phyloP scores from a whole-genome alignment of 2,888 invertebrate species.

The Plagodis dolabraria region DNA sequence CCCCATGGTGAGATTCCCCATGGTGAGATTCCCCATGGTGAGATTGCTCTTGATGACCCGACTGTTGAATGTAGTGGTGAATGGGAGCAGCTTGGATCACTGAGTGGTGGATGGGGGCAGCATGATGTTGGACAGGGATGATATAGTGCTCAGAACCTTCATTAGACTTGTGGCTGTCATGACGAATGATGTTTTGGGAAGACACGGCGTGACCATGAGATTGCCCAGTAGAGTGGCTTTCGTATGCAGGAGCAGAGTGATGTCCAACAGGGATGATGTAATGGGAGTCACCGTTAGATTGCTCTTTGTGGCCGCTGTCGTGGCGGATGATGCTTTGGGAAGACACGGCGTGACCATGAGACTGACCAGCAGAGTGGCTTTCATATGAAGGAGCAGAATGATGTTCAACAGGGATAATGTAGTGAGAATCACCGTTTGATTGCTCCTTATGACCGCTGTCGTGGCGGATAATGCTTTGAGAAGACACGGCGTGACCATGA shows the following conservation, averaged over 20 bases:
- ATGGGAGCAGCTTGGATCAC: constrained; percentile 46
- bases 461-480: neutral
- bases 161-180: constrained; percentile 36
- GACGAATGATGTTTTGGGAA: constrained; percentile 44
- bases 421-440: neutral
- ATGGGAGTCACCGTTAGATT: constrained; percentile 28
- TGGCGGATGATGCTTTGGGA: constrained; percentile 53
- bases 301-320: constrained; percentile 28
- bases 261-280: constrained; percentile 3
- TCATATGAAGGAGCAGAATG: neutral
- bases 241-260: neutral
- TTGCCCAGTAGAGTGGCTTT: neutral
- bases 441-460: neutral
- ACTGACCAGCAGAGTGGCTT: constrained; percentile 23
- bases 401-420: neutral
- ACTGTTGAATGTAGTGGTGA: constrained; percentile 33
- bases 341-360: constrained; percentile 48
- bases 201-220: constrained; percentile 37
- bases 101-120: constrained; percentile 46
- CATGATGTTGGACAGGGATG: constrained; percentile 40
- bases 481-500: neutral
- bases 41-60: constrained; percentile 26
- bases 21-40: constrained; percentile 41
- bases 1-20: constrained; percentile 35
- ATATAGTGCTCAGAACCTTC: constrained; percentile 40